Conservation (phyloP, 2,797 vertebrate genomes). For the Brachyrhaphis roseni region DNA sequence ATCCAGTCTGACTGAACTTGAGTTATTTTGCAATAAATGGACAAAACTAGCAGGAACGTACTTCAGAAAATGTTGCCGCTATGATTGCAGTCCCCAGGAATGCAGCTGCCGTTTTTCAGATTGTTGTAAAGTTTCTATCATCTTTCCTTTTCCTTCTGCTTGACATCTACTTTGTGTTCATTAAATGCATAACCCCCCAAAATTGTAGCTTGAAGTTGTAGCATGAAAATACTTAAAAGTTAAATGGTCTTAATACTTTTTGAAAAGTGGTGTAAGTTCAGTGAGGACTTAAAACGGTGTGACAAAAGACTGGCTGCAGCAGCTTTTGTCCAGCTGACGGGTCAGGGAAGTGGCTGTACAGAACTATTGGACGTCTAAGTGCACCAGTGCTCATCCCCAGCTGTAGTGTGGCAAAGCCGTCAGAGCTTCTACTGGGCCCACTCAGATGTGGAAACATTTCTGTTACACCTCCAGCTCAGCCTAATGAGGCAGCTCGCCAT, state of each 20-base stretch:
- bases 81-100: neutral
- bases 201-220: neutral
- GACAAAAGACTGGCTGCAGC: constrained; percentile 27
- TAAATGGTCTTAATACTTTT: neutral
- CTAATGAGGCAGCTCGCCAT: constrained; percentile 62
- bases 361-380: constrained; percentile 35
- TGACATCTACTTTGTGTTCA: neutral
- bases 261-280: neutral
- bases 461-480: constrained; percentile 45
- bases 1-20: neutral
- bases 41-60: neutral
- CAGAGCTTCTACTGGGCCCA: constrained; percentile 29
- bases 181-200: neutral
- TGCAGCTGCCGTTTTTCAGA: neutral
- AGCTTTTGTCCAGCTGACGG: constrained; percentile 50
- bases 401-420: constrained; percentile 47
- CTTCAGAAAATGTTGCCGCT: too few relatives aligned
- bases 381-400: constrained; percentile 36
- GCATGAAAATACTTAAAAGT: neutral
- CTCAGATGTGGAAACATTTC: constrained; percentile 52
- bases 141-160: neutral
- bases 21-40: neutral
- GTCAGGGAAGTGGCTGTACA: constrained; percentile 28
- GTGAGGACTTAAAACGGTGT: constrained; percentile 22
- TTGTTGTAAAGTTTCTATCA: neutral